Conservation (phyloP, 2,888 invertebrate genomes). For the Caenorhabditis afra region DNA sequence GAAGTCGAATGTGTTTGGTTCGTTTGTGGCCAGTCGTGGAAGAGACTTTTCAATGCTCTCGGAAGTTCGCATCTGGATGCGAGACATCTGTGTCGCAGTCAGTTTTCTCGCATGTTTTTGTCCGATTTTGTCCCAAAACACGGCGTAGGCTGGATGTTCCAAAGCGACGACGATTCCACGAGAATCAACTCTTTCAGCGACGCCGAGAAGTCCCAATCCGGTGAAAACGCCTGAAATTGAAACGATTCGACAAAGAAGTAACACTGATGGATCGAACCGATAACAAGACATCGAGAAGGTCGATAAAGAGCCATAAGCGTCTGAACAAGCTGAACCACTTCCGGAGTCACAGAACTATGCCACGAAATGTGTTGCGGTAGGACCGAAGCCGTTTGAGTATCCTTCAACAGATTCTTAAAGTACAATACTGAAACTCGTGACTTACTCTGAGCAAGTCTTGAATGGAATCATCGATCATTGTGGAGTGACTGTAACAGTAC, state of each 20-base stretch:
- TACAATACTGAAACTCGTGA: too few relatives aligned
- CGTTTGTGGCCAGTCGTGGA: conserved; percentile 63
- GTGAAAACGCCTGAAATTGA: conserved; percentile 65
- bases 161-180: conserved; percentile 72
- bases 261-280: conserved; percentile 64
- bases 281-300: conserved; percentile 81
- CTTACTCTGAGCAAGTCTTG: conserved; percentile 66
- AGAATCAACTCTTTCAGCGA: conserved; percentile 64
- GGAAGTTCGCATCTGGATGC: conserved; percentile 72
- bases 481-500: conserved; percentile 72
- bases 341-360: conserved; percentile 76
- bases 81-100: conserved; percentile 60
- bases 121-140: conserved; percentile 73
- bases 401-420: conserved; percentile 38
- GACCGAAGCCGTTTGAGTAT: conserved; percentile 64
- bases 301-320: conserved; percentile 77
- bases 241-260: too few relatives aligned
- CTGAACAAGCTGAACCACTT: conserved; percentile 76
- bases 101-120: conserved; percentile 68
- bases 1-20: conserved; percentile 71
- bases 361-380: conserved; percentile 70
- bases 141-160: conserved; percentile 70
- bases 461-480: conserved; percentile 68
- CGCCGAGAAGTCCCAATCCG: conserved; percentile 64
- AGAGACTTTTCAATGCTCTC: conserved; percentile 67